Evolutionary conservation across 2,888 invertebrate genomes (phyloP), one percentile per base, ranked within the genome.

Genomic region (Eupithecia subumbrata): DNA sequence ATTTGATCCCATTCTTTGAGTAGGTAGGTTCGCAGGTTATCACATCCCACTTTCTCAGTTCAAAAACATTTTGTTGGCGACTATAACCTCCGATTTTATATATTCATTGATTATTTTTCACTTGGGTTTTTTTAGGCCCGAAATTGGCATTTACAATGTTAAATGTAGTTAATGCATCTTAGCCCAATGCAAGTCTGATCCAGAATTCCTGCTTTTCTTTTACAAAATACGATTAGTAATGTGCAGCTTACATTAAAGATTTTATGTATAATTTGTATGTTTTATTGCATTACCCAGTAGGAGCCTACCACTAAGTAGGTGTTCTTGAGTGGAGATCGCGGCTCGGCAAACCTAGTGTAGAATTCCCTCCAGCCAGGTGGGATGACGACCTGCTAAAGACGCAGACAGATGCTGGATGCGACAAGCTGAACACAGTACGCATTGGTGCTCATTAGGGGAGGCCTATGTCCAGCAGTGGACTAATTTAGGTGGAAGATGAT

Each of bases 191-290:
- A 34, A 64, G 64, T 56, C 56, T 56, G 60, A 60, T 60, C 14
- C 60, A 25, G 25, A n/a, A 64, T 64, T 64, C 64, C 64, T 64
- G 18, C 34, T 64, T 64, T 64, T 64, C 30, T 64, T 12, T 60
- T 60, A 60, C 25, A 60, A 60, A 56, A 60, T 64, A 37, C 66
- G 1, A 34, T 18, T n/a, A 66, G 4, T 34, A n/a, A 52, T 22
- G 12, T 67, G n/a, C 64, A 67, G 18, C 40, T 84, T 85, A 81
- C 81, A 86, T 86, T 86, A 86, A 84, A 83, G 68, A 76, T 81
- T 84, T 80, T 82, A 77, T 80, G 80, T 81, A 80, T 68, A 52
- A 43, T 43, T 43, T 11, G 25, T 43, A 22, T 68, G 22, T 40
- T 67, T 66, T 63, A 71, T 64, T 73, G 22, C 60, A 60, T 25